These are phyloP conservation scores for Columba livia DNA, from an alignment of 2,113 vertebrate species.

Conservation along the genomic window DNA sequence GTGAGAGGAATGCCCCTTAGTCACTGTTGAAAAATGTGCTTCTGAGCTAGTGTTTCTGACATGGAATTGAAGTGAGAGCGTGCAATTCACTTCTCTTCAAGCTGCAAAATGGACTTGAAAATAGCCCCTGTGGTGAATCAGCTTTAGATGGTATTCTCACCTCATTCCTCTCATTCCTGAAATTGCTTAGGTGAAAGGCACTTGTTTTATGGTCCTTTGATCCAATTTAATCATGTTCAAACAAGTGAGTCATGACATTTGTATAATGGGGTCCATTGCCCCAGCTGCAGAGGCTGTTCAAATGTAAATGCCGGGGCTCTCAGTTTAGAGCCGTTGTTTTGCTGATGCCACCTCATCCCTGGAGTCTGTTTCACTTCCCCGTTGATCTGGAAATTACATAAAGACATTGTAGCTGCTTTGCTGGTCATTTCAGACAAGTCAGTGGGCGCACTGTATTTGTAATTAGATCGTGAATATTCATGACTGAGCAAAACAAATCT, in stretches of 20 bases:
- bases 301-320: slow-evolving; percentile 40
- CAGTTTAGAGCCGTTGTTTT: background rate
- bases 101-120: slow-evolving; percentile 21
- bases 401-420: slow-evolving; percentile 14
- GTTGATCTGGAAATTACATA: slow-evolving; percentile 34
- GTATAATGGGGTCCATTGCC: slow-evolving; percentile 41
- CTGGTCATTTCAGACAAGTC: slow-evolving; percentile 13
- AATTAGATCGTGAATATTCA: slow-evolving; percentile 27
- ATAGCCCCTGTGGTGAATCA: slow-evolving; percentile 15
- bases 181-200: slow-evolving; percentile 58
- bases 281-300: slow-evolving; percentile 23
- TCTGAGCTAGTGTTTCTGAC: slow-evolving; percentile 30
- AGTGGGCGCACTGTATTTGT: slow-evolving; percentile 37
- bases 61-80: background rate
- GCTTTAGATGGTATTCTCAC: slow-evolving; percentile 21
- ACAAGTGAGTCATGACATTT: slow-evolving; percentile 55
- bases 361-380: slow-evolving; percentile 42
- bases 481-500: slow-evolving; percentile 20
- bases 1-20: slow-evolving; percentile 59
- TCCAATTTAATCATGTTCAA: slow-evolving; percentile 49
- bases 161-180: slow-evolving; percentile 59
- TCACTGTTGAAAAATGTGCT: slow-evolving; percentile 53
- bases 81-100: slow-evolving; percentile 31
- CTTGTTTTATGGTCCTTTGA: slow-evolving; percentile 50
- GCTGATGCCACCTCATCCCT: slow-evolving; percentile 8